Conservation (phyloP, 1,140 invertebrate species). For the Leptopilina clavipes region DNA sequence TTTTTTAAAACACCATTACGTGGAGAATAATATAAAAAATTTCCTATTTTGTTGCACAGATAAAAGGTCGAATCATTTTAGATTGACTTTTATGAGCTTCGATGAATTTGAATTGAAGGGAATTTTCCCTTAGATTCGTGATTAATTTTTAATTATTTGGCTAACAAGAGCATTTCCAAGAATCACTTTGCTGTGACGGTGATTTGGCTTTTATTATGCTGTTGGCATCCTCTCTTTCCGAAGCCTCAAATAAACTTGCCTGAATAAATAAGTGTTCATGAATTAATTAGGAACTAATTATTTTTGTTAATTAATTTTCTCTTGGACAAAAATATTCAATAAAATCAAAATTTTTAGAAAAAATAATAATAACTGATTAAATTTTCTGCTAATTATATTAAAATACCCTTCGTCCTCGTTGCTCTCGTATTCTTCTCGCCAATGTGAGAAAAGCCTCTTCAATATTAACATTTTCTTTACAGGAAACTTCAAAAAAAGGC, state of each 20-base stretch:
- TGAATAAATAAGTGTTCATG: constrained; percentile 45
- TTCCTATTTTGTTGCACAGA: not conserved
- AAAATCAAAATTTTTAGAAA: not conserved
- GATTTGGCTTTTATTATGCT: constrained; percentile 64
- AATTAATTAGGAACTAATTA: not conserved
- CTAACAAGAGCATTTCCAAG: constrained; percentile 67
- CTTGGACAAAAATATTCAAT: not conserved
- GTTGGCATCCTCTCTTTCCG: constrained; percentile 63
- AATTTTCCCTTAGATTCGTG: not conserved
- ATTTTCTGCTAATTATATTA: not conserved
- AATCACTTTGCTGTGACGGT: constrained; percentile 63
- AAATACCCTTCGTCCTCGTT: constrained; percentile 82
- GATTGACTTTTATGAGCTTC: constrained; percentile 23
- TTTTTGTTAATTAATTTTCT: constrained; percentile 9
- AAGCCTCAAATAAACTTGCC: constrained; percentile 67
- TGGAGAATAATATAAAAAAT: constrained; percentile 29
- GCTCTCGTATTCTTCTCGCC: constrained; percentile 87
- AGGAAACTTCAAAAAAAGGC: constrained; percentile 94
- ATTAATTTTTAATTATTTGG: constrained; percentile 20
- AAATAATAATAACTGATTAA: not conserved
- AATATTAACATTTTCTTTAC: constrained; percentile 92
- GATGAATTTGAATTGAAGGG: constrained; percentile 18
- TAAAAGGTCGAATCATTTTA: not conserved
- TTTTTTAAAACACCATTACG: not conserved
- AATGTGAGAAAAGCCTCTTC: constrained; percentile 90